Conservation (phyloP, 1,140 invertebrate species). For the Bombus affinis region DNA sequence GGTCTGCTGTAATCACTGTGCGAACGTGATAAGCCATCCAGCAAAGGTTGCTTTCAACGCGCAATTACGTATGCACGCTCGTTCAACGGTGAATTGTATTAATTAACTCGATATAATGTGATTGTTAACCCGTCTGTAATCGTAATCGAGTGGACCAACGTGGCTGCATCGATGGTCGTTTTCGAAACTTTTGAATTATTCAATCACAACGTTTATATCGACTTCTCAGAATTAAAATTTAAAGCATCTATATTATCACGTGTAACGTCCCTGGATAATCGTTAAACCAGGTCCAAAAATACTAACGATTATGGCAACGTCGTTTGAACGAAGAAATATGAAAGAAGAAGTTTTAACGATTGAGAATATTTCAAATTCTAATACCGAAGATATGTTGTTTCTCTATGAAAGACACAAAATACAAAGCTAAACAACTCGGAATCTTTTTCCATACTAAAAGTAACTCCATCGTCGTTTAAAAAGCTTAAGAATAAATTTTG, state of each 20-base stretch:
- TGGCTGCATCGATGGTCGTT: background rate
- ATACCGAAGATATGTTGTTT: no score
- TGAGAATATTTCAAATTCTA: no score
- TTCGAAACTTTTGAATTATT: background rate
- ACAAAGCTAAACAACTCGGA: background rate
- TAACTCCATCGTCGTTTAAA: background rate
- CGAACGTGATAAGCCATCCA: slow-evolving; percentile 15
- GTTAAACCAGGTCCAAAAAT: background rate
- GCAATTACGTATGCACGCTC: background rate
- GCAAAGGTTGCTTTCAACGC: slow-evolving; percentile 18
- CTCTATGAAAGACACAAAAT: background rate
- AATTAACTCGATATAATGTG: slow-evolving; percentile 39
- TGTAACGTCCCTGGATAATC: background rate
- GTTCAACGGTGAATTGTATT: slow-evolving; percentile 25
- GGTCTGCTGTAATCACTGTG: slow-evolving; percentile 25
- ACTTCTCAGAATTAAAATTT: background rate
- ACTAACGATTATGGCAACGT: no score
- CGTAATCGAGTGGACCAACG: background rate
- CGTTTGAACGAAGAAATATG: no score
- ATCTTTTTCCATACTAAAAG: background rate
- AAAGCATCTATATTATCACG: background rate
- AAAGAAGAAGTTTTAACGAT: no score
- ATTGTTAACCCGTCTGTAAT: background rate
- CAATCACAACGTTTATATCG: no score
- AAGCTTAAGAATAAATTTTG: no score